These are phyloP conservation scores for Melanerpes formicivorus DNA, from an alignment of 2,113 vertebrate species.

Conservation along the genomic window DNA sequence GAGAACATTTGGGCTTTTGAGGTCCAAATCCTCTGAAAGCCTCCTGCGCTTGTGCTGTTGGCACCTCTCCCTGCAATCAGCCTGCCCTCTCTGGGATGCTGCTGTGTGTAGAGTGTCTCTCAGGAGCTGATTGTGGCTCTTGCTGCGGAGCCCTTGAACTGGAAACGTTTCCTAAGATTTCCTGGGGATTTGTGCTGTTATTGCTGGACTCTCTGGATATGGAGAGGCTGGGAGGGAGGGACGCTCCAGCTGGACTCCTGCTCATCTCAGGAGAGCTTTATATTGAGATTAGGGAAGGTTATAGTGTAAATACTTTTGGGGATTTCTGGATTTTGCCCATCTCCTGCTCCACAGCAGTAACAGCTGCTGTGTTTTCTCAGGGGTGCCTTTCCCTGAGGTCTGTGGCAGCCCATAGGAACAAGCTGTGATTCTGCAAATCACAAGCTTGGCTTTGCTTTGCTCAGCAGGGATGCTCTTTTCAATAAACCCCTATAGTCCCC, in stretches of 20 bases:
- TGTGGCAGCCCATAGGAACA: neutral
- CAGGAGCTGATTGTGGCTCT: neutral
- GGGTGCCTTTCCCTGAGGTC: neutral
- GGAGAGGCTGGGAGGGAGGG: neutral
- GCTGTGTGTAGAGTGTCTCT: neutral
- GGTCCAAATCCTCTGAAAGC: neutral
- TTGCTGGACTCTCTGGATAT: rapidly evolving
- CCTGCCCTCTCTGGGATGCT: neutral
- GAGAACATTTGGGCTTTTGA: neutral
- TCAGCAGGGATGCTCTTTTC: slow-evolving; percentile 26
- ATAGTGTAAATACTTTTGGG: neutral
- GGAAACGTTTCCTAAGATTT: neutral
- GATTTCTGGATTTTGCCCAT: neutral
- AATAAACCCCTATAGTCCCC: neutral
- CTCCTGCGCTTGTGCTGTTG: neutral
- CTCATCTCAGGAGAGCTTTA: neutral
- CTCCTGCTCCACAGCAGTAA: neutral
- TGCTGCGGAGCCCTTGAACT: neutral
- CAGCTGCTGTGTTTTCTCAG: neutral
- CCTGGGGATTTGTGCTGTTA: neutral
- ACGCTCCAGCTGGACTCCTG: neutral
- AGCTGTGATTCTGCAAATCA: neutral
- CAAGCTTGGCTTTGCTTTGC: neutral
- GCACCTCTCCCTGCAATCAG: slow-evolving; percentile 18
- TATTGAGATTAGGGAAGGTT: neutral